Percentiles rank a stretch among this genome's conserved stretches.
phyloP scores from a whole-genome alignment of 2,113 vertebrate species.

The Neopipo cinnamomea region DNA sequence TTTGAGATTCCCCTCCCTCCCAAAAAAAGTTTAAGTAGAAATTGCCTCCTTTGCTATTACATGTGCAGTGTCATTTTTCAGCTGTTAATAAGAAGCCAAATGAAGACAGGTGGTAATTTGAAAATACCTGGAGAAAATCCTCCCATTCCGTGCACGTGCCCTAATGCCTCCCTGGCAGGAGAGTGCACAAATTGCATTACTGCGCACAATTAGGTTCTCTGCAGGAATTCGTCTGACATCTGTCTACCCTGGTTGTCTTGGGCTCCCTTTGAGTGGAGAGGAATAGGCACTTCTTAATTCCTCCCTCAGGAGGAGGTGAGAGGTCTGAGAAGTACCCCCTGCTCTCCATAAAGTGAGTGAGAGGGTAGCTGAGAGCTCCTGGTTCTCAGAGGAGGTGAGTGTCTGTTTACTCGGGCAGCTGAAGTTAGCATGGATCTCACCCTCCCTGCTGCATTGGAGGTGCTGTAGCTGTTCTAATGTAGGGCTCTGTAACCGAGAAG shows the following conservation, averaged over 20 bases:
- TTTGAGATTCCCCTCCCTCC: background rate
- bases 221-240: background rate
- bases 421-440: background rate
- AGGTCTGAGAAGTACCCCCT: background rate
- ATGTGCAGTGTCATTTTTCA: background rate
- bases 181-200: background rate
- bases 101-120: background rate
- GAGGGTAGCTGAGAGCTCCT: background rate
- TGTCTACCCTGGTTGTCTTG: background rate
- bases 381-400: background rate
- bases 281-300: background rate
- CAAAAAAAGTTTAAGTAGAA: background rate
- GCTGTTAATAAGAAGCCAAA: background rate
- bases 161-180: background rate
- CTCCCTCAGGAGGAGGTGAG: background rate
- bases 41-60: background rate
- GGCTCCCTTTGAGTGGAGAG: background rate
- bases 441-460: background rate
- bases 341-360: background rate
- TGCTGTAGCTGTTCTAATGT: background rate
- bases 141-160: background rate
- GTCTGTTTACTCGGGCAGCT: accelerated
- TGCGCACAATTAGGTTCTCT: background rate
- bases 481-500: background rate
- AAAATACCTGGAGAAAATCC: background rate